Conservation (phyloP, 2,797 vertebrate genomes). For the Schizopygopsis pylzovi region DNA sequence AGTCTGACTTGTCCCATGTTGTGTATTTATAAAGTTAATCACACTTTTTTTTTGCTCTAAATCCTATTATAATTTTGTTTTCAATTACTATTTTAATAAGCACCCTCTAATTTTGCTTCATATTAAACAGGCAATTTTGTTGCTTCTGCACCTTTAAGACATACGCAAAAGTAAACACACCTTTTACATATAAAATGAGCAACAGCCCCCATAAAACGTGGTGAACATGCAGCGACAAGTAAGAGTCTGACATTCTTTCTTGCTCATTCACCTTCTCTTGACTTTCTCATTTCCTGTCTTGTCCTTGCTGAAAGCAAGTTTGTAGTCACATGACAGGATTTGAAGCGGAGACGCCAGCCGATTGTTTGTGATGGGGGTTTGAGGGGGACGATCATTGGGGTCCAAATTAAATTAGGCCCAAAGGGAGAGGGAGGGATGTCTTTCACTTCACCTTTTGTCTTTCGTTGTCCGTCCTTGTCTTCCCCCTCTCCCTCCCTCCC, state of each 20-base stretch:
- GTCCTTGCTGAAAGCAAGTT: slow-evolving; percentile 36
- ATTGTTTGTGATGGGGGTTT: slow-evolving; percentile 5
- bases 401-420: slow-evolving; percentile 40
- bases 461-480: not conserved
- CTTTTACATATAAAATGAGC: not conserved
- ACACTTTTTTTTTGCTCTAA: not conserved
- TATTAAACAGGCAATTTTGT: not conserved
- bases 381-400: not conserved
- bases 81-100: not conserved
- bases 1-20: not conserved
- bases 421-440: slow-evolving; percentile 9
- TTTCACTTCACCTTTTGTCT: slow-evolving; percentile 47
- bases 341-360: not conserved
- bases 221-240: slow-evolving; percentile 10
- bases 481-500: not conserved
- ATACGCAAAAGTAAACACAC: not conserved
- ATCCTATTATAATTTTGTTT: not conserved
- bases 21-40: not conserved
- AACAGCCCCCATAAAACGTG: not conserved
- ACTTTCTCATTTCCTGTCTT: slow-evolving; percentile 50
- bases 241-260: slow-evolving; percentile 21
- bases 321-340: slow-evolving; percentile 38
- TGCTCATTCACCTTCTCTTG: slow-evolving; percentile 23
- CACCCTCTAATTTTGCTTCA: too few species aligned
- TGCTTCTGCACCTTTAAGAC: not conserved